Conservation (phyloP, 2,888 invertebrate species). For the Tiliacea aurago region DNA sequence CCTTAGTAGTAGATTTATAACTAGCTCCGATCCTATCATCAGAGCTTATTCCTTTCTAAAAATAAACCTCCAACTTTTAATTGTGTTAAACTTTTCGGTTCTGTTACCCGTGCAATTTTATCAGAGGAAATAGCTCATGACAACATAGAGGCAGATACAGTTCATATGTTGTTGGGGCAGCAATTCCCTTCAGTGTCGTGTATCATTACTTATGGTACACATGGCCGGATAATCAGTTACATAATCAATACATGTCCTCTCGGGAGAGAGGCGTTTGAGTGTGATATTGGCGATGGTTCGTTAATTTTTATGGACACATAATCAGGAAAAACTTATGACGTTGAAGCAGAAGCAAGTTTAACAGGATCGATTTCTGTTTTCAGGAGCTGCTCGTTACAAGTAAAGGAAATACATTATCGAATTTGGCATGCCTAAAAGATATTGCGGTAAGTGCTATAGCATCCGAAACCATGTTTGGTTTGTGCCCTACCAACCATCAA, state of each 20-base stretch:
- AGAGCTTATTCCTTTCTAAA: conserved; percentile 1
- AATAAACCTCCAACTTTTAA: conserved; percentile 16
- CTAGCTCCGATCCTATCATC: not conserved
- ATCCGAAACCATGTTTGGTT: not conserved
- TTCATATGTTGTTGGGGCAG: conserved; percentile 31
- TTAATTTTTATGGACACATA: conserved; percentile 46
- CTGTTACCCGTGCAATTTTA: conserved; percentile 28
- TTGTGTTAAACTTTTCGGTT: not conserved
- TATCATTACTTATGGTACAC: conserved; percentile 58
- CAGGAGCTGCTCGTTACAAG: not conserved
- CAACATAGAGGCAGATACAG: conserved; percentile 27
- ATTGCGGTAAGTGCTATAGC: not conserved
- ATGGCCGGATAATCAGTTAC: conserved; percentile 56
- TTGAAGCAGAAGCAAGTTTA: not conserved
- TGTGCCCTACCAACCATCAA: not conserved
- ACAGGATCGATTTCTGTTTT: not conserved
- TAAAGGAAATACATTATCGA: not conserved
- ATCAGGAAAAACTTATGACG: not conserved
- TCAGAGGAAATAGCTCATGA: conserved; percentile 27
- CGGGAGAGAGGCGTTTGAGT: conserved; percentile 52
- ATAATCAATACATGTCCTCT: conserved; percentile 59
- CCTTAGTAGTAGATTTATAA: conserved; percentile 1
- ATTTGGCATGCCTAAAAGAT: not conserved
- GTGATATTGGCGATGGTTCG: conserved; percentile 40
- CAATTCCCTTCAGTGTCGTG: conserved; percentile 59